Percentiles rank a stretch among this genome's conserved stretches.
These are phyloP conservation scores for Heterodera filipjevi DNA, from an alignment of 2,888 invertebrate species.

Conservation along the genomic window DNA sequence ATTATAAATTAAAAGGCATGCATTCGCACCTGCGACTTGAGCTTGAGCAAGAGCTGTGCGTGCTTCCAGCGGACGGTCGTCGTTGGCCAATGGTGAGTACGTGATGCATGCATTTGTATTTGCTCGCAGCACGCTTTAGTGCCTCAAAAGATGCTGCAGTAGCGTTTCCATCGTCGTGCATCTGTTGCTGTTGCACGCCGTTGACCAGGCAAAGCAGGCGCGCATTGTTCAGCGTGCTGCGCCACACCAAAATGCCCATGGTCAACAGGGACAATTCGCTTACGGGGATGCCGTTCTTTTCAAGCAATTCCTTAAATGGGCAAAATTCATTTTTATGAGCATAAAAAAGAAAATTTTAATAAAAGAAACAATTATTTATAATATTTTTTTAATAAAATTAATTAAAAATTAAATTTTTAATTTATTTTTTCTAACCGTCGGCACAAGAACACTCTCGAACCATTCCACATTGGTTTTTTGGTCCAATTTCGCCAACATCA, in stretches of 20 bases:
- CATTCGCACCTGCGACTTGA: constrained; percentile 32
- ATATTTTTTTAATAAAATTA: too few species aligned
- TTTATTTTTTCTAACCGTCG: constrained; percentile 19
- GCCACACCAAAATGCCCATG: constrained; percentile 57
- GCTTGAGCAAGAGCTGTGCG: constrained; percentile 30
- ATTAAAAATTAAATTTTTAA: background rate
- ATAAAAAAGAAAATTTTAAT: background rate
- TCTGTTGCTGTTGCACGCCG: constrained; percentile 27
- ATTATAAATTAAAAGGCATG: background rate
- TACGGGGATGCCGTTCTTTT: constrained; percentile 49
- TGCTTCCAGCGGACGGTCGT: constrained; percentile 31
- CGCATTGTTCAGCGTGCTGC: constrained; percentile 48
- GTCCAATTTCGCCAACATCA: constrained; percentile 60
- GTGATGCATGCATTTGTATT: constrained; percentile 57
- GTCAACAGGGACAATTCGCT: constrained; percentile 57
- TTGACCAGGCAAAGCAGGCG: constrained; percentile 51
- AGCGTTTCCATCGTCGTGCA: constrained; percentile 22
- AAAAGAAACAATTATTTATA: too few species aligned
- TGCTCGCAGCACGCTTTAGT: constrained; percentile 55
- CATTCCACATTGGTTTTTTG: constrained; percentile 57
- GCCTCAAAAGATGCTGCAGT: constrained; percentile 50
- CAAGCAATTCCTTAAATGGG: constrained; percentile 27
- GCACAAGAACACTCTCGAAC: constrained; percentile 49
- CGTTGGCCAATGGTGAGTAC: constrained; percentile 49
- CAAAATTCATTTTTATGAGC: too few species aligned